Evolutionary conservation across 2,113 vertebrate species (phyloP).

Genomic region (Melanotaenia duboulayi): DNA sequence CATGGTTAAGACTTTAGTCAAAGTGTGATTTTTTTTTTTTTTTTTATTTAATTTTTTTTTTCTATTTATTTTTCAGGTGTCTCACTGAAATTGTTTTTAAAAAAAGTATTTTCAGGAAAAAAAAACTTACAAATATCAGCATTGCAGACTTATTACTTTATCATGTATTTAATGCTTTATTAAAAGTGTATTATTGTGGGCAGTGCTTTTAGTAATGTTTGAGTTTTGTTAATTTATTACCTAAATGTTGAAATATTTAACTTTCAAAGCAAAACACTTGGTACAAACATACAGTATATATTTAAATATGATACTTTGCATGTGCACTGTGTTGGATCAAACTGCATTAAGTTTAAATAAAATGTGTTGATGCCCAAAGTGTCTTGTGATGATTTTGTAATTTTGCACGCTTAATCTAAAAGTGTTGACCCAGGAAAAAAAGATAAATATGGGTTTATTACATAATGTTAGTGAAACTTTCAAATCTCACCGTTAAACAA

Average conservation of each 20-base stretch:
- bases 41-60: neutral
- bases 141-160: constrained; percentile 47
- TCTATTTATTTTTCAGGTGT: constrained; percentile 44
- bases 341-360: constrained; percentile 81
- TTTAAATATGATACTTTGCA: constrained; percentile 81
- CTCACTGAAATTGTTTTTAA: constrained; percentile 62
- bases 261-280: constrained; percentile 74
- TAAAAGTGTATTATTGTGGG: constrained; percentile 73
- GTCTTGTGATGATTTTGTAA: constrained; percentile 16
- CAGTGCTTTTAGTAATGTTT: constrained; percentile 71
- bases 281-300: constrained; percentile 74
- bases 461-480: neutral
- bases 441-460: neutral
- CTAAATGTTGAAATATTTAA: constrained; percentile 71
- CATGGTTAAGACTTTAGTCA: constrained; percentile 40
- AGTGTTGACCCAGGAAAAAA: neutral
- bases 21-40: constrained; percentile 50
- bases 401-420: neutral
- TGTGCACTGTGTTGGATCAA: constrained; percentile 82
- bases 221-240: constrained; percentile 71
- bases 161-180: constrained; percentile 67
- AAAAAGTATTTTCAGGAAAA: constrained; percentile 53
- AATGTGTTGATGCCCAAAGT: constrained; percentile 75
- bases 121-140: constrained; percentile 42
- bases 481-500: neutral